phyloP scores from a whole-genome alignment of 2,888 invertebrate species.

The Physocephala rufipes region DNA sequence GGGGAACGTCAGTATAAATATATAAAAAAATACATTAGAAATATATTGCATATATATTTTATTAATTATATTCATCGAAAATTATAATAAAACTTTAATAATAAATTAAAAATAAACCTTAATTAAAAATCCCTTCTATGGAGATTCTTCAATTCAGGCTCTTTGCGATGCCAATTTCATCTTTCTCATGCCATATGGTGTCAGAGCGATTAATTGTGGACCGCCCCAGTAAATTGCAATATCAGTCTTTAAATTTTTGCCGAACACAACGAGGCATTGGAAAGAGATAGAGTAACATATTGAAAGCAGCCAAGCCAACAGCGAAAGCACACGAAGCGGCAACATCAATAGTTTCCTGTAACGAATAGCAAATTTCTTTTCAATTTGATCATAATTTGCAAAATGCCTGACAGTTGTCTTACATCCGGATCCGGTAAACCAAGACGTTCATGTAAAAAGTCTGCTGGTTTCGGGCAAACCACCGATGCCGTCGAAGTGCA shows the following conservation, averaged over 20 bases:
- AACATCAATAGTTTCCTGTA: conserved; percentile 76
- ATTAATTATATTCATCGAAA: too few species aligned
- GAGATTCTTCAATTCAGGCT: too few species aligned
- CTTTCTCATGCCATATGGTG: too few species aligned
- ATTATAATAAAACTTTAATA: too few species aligned
- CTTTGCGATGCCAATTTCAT: too few species aligned
- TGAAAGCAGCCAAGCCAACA: conserved; percentile 80
- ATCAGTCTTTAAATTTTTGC: conserved; percentile 80
- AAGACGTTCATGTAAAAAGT: conserved; percentile 63
- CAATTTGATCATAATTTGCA: not conserved
- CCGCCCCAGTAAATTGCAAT: too few species aligned
- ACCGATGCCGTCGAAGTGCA: conserved; percentile 66
- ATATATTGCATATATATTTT: too few species aligned
- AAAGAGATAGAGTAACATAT: conserved; percentile 84
- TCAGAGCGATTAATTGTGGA: too few species aligned
- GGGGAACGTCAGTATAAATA: too few species aligned
- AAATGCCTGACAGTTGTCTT: conserved; percentile 35
- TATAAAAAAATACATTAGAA: too few species aligned
- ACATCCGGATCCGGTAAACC: conserved; percentile 65
- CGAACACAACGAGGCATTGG: conserved; percentile 86
- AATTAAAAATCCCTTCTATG: too few species aligned
- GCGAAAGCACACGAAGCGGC: conserved; percentile 85
- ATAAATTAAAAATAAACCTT: too few species aligned
- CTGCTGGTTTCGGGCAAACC: conserved; percentile 63
- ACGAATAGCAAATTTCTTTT: conserved; percentile 44